Evolutionary conservation across 1,140 invertebrate species (phyloP).

Genomic region (Eupeodes corollae): DNA sequence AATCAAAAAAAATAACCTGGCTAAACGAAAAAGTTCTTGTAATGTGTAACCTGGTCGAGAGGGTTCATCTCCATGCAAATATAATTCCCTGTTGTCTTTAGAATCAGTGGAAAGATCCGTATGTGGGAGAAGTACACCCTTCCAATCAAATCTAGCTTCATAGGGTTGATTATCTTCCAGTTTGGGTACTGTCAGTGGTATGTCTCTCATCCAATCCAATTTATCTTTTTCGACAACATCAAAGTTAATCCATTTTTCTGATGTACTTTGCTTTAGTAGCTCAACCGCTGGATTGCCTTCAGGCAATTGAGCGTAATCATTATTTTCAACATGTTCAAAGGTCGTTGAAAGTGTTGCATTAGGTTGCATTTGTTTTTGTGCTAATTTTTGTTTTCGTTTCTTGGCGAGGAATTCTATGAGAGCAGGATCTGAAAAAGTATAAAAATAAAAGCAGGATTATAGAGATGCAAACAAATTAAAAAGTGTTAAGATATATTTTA

Average conservation of each 20-base stretch:
- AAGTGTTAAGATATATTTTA: too few relatives aligned
- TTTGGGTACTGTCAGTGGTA: slow-evolving; percentile 40
- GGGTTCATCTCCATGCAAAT: slow-evolving; percentile 86
- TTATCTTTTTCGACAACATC: slow-evolving; percentile 70
- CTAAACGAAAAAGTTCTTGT: slow-evolving; percentile 70
- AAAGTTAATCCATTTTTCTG: slow-evolving; percentile 71
- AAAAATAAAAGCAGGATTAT: too few relatives aligned
- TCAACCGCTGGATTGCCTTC: slow-evolving; percentile 40
- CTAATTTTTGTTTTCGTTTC: slow-evolving; percentile 37
- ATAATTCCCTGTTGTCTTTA: slow-evolving; percentile 54
- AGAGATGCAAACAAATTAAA: not conserved
- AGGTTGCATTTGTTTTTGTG: not conserved
- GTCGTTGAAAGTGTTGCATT: not conserved
- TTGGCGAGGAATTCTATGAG: slow-evolving; percentile 46
- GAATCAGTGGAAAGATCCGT: slow-evolving; percentile 45
- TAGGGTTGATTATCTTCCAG: slow-evolving; percentile 46
- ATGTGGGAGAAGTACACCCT: slow-evolving; percentile 58
- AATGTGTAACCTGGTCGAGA: slow-evolving; percentile 80
- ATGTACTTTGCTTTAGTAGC: slow-evolving; percentile 46
- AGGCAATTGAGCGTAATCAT: slow-evolving; percentile 9
- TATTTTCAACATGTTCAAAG: slow-evolving; percentile 7
- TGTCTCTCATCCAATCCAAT: slow-evolving; percentile 69
- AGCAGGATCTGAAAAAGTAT: slow-evolving; percentile 19
- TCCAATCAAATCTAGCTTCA: slow-evolving; percentile 59
- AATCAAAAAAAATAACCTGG: slow-evolving; percentile 13